Conservation (phyloP, 2,888 invertebrate genomes). For the Catocala nupta region DNA sequence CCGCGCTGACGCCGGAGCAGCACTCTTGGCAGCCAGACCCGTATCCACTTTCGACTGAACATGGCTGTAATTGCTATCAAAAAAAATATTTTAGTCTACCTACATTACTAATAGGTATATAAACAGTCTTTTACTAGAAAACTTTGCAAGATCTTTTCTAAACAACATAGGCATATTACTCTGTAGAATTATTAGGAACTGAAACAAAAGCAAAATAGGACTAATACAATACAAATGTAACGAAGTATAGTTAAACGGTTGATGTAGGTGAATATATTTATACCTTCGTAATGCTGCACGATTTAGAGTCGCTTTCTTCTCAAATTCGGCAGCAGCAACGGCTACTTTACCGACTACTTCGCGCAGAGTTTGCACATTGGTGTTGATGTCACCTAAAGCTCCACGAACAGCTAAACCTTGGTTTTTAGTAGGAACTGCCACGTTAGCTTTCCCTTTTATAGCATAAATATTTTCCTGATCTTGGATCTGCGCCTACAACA, state of each 20-base stretch:
- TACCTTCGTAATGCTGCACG: constrained; percentile 67
- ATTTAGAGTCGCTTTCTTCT: constrained; percentile 70
- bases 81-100: constrained; percentile 32
- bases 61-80: constrained; percentile 77
- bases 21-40: constrained; percentile 64
- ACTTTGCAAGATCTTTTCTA: too few species aligned
- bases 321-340: constrained; percentile 70
- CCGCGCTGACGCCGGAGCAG: constrained; percentile 64
- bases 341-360: constrained; percentile 73
- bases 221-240: too few species aligned
- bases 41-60: constrained; percentile 83
- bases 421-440: constrained; percentile 64
- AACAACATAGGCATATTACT: too few species aligned
- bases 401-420: constrained; percentile 72
- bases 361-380: constrained; percentile 73
- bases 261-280: constrained; percentile 23
- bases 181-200: too few species aligned
- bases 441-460: constrained; percentile 67
- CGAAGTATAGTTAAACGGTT: constrained; percentile 10
- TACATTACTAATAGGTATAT: constrained; percentile 15
- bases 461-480: constrained; percentile 78
- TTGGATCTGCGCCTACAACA: constrained; percentile 65
- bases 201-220: too few species aligned
- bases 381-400: constrained; percentile 78
- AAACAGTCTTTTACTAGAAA: too few species aligned